These are phyloP conservation scores for Oxytorus armatus DNA, from an alignment of 2,888 invertebrate species.

Conservation along the genomic window DNA sequence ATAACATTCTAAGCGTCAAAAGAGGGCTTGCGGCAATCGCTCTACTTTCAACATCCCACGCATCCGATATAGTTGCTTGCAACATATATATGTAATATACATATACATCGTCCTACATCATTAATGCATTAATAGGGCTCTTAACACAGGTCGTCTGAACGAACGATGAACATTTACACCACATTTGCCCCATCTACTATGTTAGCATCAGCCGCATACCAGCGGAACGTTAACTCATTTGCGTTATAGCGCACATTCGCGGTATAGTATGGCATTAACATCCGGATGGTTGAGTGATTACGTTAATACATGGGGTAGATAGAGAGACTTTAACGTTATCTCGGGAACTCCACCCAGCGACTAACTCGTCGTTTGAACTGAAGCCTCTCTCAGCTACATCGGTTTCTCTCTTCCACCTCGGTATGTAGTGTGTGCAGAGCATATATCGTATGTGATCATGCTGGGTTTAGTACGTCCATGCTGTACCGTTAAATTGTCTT, in stretches of 20 bases:
- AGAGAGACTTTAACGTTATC: conserved; percentile 14
- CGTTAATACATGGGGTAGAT: conserved; percentile 16
- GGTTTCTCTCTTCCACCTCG: conserved; percentile 2
- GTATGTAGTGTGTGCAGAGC: neutral
- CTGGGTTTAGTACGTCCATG: conserved; percentile 62
- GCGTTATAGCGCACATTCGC: conserved; percentile 30
- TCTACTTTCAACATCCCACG: neutral
- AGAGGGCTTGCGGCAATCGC: conserved; percentile 4
- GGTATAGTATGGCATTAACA: conserved; percentile 19
- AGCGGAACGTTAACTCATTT: conserved; percentile 25
- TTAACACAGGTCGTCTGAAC: conserved; percentile 5
- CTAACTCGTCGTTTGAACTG: conserved; percentile 31
- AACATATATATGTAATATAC: neutral
- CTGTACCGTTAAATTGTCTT: conserved; percentile 74
- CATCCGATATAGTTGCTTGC: neutral
- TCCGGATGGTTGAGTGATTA: conserved; percentile 22
- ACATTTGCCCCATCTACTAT: neutral
- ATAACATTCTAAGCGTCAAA: conserved; percentile 15
- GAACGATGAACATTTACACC: conserved; percentile 1
- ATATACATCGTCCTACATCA: neutral
- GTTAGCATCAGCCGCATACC: neutral
- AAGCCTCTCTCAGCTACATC: conserved; percentile 10
- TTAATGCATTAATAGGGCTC: conserved; percentile 5
- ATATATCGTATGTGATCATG: neutral
- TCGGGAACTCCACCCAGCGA: neutral